Percentiles rank a stretch among this genome's conserved stretches.
Conservation (phyloP, 53 echinoderm and acorn worm species). For the Zoroaster sp. region DNA sequence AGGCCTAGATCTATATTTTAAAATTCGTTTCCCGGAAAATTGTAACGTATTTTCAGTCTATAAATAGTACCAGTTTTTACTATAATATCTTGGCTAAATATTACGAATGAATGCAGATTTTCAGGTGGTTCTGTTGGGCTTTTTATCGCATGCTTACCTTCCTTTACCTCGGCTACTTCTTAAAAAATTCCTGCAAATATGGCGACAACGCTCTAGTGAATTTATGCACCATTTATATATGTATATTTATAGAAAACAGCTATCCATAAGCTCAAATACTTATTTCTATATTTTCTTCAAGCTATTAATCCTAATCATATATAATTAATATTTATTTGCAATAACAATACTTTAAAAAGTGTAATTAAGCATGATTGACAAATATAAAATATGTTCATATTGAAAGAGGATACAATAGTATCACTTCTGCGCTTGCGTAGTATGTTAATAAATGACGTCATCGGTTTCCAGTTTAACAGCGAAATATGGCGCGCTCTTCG, state of each 20-base stretch:
- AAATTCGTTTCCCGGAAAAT: not conserved
- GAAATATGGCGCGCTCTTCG: slow-evolving; percentile 31
- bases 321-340: not conserved
- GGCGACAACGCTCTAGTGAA: slow-evolving; percentile 36
- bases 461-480: not conserved
- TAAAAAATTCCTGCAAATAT: slow-evolving; percentile 21
- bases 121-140: not conserved
- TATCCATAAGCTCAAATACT: too few relatives aligned
- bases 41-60: not conserved
- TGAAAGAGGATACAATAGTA: slow-evolving; percentile 42
- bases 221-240: too few relatives aligned
- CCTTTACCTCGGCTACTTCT: slow-evolving; percentile 6
- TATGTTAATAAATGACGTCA: too few relatives aligned
- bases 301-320: too few relatives aligned
- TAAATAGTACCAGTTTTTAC: not conserved
- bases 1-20: not conserved
- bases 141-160: slow-evolving; percentile 38
- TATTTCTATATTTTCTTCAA: too few relatives aligned
- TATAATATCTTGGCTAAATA: not conserved
- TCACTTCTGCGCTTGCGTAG: not conserved
- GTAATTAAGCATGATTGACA: not conserved
- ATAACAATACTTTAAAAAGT: not conserved
- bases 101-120: not conserved
- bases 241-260: too few relatives aligned
- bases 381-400: not conserved